phyloP scores from a whole-genome alignment of 2,888 invertebrate genomes.

The Syrista parreyssii region DNA sequence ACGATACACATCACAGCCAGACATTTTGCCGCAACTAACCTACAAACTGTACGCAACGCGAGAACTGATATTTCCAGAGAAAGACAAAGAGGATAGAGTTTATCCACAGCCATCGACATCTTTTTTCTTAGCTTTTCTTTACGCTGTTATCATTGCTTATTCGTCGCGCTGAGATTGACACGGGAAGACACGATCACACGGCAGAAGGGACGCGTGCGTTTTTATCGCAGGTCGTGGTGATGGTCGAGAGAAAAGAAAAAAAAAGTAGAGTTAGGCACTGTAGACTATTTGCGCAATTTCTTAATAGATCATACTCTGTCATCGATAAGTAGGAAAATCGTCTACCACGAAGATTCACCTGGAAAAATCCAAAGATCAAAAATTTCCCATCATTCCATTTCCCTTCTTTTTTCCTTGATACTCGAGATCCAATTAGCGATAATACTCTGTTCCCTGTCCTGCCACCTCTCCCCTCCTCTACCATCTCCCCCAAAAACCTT shows the following conservation, averaged over 20 bases:
- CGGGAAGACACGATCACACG: background rate
- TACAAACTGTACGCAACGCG: background rate
- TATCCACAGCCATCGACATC: background rate
- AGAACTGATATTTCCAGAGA: background rate
- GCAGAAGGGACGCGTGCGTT: slow-evolving; percentile 2
- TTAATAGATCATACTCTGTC: slow-evolving; percentile 10
- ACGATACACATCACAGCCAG: background rate
- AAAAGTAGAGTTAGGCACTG: background rate
- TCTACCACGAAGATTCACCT: background rate
- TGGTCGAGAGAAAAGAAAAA: background rate
- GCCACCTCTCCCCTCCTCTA: slow-evolving; percentile 23
- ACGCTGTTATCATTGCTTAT: background rate
- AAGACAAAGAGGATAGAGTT: background rate
- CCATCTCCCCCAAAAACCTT: slow-evolving; percentile 28
- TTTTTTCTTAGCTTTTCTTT: background rate
- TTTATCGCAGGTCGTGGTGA: background rate
- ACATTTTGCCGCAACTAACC: background rate
- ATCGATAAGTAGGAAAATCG: slow-evolving; percentile 13
- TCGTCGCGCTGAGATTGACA: background rate
- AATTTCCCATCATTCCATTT: slow-evolving; percentile 1
- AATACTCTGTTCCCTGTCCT: background rate
- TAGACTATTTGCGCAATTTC: slow-evolving; percentile 1
- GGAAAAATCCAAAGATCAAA: background rate
- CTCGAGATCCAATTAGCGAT: slow-evolving; percentile 8
- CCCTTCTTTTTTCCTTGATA: background rate